Evolutionary conservation across 2,888 invertebrate genomes (phyloP), one percentile per base, ranked within the genome.

Genomic region (Caenorhabditis afra): DNA sequence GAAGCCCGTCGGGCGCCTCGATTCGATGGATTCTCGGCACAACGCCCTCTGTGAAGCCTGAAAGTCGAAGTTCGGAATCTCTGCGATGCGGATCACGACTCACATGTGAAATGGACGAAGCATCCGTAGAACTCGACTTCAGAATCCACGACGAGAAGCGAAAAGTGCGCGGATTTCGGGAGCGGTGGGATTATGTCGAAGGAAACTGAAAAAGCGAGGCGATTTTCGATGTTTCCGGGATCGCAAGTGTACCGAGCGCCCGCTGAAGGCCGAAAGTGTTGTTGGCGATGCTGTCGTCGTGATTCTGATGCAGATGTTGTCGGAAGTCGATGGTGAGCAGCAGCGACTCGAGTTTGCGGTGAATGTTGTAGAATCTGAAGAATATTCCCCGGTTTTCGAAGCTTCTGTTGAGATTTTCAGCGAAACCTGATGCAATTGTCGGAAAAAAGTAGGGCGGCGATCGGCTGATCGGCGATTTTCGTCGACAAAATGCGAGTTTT

Each of bases 211-310:
- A 66, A 29, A 29, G 29, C 18, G 49, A 11, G 20, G 29, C 4
- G 29, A 29, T 29, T 29, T 7, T 29, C 29, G 29, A 29, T n/a
- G 29, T 37, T 44, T 29, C 12, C 7, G 39, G 10, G n/a, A n/a
- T n/a, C n/a, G n/a, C n/a, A n/a, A n/a, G n/a, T 35, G 23, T 20
- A 76, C 76, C 76, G 7, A 78, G 50, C 1, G 49, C 45, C 45
- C 57, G 61, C 22, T 71, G 61, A 20, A 78, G 58, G 22, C 78
- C 78, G 45, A 78, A 78, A 0, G 78, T 78, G 47, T 78, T 78
- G 29, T 67, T 67, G 7, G 61, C 41, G 2, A 47, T 18, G 49
- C 29, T 55, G 11, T 71, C 66, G 41, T 70, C 73, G 14, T 35
- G 23, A 18, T 22, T 53, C 0, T 45, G 49, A 22, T 70, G 59